These are phyloP conservation scores for Brenthis daphne DNA, from an alignment of 2,888 invertebrate genomes.

Conservation along the genomic window DNA sequence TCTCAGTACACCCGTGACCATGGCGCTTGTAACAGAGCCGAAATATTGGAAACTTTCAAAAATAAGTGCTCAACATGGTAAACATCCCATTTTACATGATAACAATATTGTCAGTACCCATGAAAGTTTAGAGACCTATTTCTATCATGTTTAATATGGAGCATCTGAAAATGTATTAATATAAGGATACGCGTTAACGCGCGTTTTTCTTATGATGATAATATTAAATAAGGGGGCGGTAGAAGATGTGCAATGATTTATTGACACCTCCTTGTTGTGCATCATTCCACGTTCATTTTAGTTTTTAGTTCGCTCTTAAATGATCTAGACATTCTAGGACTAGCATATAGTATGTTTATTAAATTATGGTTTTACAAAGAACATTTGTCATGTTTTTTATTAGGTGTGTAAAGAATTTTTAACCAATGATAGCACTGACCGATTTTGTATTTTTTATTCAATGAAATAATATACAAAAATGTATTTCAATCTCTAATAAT, in stretches of 20 bases:
- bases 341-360: not conserved
- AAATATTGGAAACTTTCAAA: too few relatives aligned
- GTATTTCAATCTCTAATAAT: too few relatives aligned
- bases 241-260: conserved; percentile 63
- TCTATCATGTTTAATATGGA: not conserved
- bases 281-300: conserved; percentile 33
- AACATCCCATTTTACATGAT: too few relatives aligned
- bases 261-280: conserved; percentile 56
- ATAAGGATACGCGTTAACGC: conserved; percentile 55
- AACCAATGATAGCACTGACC: too few relatives aligned
- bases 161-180: conserved; percentile 30
- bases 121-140: too few relatives aligned
- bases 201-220: conserved; percentile 74
- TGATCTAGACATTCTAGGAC: not conserved
- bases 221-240: conserved; percentile 74
- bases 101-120: too few relatives aligned
- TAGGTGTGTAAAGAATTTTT: not conserved
- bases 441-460: too few relatives aligned
- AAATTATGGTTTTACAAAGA: too few relatives aligned
- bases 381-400: not conserved
- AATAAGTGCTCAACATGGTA: too few relatives aligned
- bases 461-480: too few relatives aligned
- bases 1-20: too few relatives aligned
- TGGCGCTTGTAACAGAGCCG: too few relatives aligned
- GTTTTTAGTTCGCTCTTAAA: not conserved